Evolutionary conservation across 2,113 vertebrate species (phyloP).

Genomic region (Uropsilus gracilis): DNA sequence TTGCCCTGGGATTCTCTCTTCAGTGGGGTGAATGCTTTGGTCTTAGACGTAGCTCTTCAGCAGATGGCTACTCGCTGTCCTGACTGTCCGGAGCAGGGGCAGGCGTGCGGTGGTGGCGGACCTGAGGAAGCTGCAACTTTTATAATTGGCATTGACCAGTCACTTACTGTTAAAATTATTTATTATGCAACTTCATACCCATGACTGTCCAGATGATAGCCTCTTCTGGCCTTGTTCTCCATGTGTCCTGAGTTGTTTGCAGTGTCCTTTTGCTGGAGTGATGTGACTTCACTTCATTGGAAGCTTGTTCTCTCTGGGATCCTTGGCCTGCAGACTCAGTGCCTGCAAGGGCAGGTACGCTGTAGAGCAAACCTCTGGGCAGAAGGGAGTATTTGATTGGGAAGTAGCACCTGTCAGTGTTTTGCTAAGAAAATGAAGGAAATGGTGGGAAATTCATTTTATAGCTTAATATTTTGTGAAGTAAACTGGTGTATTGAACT

Average conservation of each 20-base stretch:
- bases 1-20: neutral
- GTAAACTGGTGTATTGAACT: neutral
- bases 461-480: too few species aligned
- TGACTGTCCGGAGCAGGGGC: neutral
- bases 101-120: neutral
- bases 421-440: neutral
- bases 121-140: neutral
- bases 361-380: neutral
- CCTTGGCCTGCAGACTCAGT: too few species aligned
- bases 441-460: neutral
- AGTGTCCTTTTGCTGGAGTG: neutral
- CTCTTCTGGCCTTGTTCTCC: neutral
- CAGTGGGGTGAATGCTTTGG: too few species aligned
- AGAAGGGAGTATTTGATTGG: neutral
- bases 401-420: neutral
- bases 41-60: neutral
- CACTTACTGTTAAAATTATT: neutral
- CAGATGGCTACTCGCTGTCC: neutral
- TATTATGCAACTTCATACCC: neutral
- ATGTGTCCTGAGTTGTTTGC: fast-evolving
- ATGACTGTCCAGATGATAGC: neutral
- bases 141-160: neutral
- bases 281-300: neutral
- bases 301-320: too few species aligned
- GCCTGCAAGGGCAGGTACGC: too few species aligned